Evolutionary conservation across 2,888 invertebrate species (phyloP), one percentile per base, ranked within the genome.

Genomic region (Andrena minutula): DNA sequence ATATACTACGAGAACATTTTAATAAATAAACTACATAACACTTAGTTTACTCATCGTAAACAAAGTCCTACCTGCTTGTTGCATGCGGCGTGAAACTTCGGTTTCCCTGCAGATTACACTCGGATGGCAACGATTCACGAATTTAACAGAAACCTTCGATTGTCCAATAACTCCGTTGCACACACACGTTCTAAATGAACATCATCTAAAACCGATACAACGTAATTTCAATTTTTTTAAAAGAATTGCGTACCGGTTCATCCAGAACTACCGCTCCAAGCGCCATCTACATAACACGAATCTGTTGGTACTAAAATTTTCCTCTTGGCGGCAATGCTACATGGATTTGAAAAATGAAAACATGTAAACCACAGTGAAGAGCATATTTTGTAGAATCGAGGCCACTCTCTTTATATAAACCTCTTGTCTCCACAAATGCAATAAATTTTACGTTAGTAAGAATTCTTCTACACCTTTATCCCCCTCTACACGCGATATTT

Each of bases 291-390:
- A 1, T 12, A 12, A 77, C 12, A 58, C 5, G 35, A 58, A 23
- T 23, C 20, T 63, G 12, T 32, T 56, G 3, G 49, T 79, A 79
- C 69, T 76, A 70, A 30, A 65, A 77, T 10, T 28, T 30, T 60
- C 8, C 5, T 26, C 2, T 12, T 26, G 8, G 0, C 1, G 10
- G 2, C 1, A n/a, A 12, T 35, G 5, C 12, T 16, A 20, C 5
- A 56, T 41, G 28, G 7, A 1, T 51, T 23, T 61, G 23, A 47
- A 5, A 35, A 1, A 28, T 16, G 1, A 58, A 4, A 3, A 10
- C 23, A 5, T 1, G 1, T 23, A 3, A 10, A 51, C n/a, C 20
- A 51, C 2, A 20, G 8, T 8, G 12, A 41, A 16, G 3, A 5
- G 41, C 41, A 16, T 41, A 41, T 41, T 41, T 41, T 16, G 16